Evolutionary conservation across 92 coral and sea anemone genomes (phyloP), one percentile per base, ranked within the genome.

Genomic region (Parazoanthus swiftii): DNA sequence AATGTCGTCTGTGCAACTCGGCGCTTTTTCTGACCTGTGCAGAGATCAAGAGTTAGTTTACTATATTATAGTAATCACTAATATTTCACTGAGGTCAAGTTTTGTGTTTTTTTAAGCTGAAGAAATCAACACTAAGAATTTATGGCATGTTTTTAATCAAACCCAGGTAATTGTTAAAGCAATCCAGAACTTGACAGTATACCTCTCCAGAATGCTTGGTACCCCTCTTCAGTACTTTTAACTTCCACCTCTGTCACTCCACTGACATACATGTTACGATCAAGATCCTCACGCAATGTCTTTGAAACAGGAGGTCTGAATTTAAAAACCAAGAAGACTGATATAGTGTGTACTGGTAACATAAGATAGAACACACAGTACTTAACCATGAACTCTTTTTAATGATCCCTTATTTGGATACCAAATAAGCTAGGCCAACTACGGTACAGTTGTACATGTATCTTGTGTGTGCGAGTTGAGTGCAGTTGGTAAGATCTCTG

Each of bases 221-320:
- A 96, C 63, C 94, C 99, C 71, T 95, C 98, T 70, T 96, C 99
- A 10, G 99, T 96, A 81, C 96, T 96, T 82, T 96, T 96, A 59
- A 96, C 98, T 85, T 96, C 99, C 18, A 96, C 94, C 65, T 96
- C 99, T 23, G 97, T 95, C 21, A 91, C 97, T 7, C 98, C 98
- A 88, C 96, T 95, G 9, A 96, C 96, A 87, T 90, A 96, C 99
- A 96, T 96, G 91, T 96, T 96, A 20, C 93, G 92, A 67, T 91
- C 92, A 74, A 73, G 83, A 81, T 96, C 99, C 72, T 96, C 99
- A 51, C 99, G 89, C 0, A 96, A 92, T 37, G 89, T 95, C 91
- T 96, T 96, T 67, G 99, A 93, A 33, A 89, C 94, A 37, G 99
- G 99, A 75, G 96, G 95, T 79, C 99, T 96, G 79, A 74, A 33